A percentile compares a stretch with the other conserved stretches of the same genome.
Conservation (phyloP, 2,797 vertebrate species). For the Pangasius macronema region DNA sequence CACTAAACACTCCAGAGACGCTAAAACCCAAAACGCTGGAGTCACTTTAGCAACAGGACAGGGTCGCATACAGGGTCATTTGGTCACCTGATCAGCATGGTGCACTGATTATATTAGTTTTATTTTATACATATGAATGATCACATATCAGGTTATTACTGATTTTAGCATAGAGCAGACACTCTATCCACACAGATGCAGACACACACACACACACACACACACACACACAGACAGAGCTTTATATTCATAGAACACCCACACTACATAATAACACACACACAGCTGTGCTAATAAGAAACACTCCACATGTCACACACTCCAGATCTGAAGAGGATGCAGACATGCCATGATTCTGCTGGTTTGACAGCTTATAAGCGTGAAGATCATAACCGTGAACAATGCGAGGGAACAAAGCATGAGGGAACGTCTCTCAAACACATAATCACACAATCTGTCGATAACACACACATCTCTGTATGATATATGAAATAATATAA, state of each 20-base stretch:
- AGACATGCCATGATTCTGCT: slow-evolving; percentile 4
- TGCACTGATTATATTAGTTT: not conserved
- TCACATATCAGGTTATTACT: not conserved
- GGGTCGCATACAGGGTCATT: not conserved
- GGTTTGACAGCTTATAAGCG: not conserved
- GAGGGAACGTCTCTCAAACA: not conserved
- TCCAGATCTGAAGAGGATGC: slow-evolving; percentile 17
- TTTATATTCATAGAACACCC: slow-evolving; percentile 27
- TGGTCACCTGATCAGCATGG: not conserved
- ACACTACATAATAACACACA: slow-evolving; percentile 36
- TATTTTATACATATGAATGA: not conserved
- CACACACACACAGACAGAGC: not conserved
- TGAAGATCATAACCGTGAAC: slow-evolving; percentile 1
- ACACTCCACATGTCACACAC: slow-evolving; percentile 14
- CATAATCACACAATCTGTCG: not conserved
- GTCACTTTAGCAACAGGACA: not conserved
- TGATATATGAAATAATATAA: not conserved
- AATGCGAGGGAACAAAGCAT: not conserved
- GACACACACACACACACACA: not conserved
- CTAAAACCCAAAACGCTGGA: not conserved
- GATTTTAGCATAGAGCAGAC: not conserved
- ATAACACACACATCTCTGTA: not conserved
- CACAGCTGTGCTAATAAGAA: slow-evolving; percentile 10
- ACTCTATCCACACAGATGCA: not conserved
- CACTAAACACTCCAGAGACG: slow-evolving; percentile 1